A percentile compares a stretch with the other conserved stretches of the same genome.
phyloP scores from a whole-genome alignment of 2,888 invertebrate genomes.

The Ryuthela nishihirai region DNA sequence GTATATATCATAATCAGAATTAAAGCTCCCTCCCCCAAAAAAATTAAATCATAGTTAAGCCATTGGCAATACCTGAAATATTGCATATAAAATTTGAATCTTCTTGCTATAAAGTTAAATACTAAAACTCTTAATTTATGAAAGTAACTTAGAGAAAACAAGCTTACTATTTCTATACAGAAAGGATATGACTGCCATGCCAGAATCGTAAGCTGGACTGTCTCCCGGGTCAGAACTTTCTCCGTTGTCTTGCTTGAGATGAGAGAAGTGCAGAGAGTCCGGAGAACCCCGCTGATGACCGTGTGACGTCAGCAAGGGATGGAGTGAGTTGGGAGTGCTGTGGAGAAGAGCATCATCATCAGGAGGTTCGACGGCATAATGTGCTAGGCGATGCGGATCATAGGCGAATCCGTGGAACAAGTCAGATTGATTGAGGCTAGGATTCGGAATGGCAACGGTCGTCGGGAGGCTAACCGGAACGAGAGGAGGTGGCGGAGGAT shows the following conservation, averaged over 20 bases:
- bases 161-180: constrained; percentile 55
- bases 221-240: constrained; percentile 76
- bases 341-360: constrained; percentile 23
- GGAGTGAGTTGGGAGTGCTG: background rate
- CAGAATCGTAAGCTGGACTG: constrained; percentile 77
- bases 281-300: constrained; percentile 38
- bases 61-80: too few species aligned
- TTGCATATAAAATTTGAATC: too few species aligned
- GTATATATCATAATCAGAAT: too few species aligned
- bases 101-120: too few species aligned
- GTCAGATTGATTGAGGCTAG: constrained; percentile 89
- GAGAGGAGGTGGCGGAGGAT: constrained; percentile 68
- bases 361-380: constrained; percentile 6
- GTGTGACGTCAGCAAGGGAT: constrained; percentile 28
- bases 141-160: too few species aligned
- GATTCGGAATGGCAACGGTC: constrained; percentile 94
- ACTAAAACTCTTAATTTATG: too few species aligned
- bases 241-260: constrained; percentile 56
- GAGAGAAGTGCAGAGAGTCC: constrained; percentile 37
- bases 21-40: too few species aligned
- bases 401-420: constrained; percentile 69
- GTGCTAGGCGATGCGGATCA: constrained; percentile 11
- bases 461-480: constrained; percentile 86
- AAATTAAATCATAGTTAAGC: too few species aligned
- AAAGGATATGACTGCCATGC: constrained; percentile 96